A percentile compares a stretch with the other conserved stretches of the same genome.
Conservation (phyloP, 2,888 invertebrate genomes). For the Adela reaumurella region DNA sequence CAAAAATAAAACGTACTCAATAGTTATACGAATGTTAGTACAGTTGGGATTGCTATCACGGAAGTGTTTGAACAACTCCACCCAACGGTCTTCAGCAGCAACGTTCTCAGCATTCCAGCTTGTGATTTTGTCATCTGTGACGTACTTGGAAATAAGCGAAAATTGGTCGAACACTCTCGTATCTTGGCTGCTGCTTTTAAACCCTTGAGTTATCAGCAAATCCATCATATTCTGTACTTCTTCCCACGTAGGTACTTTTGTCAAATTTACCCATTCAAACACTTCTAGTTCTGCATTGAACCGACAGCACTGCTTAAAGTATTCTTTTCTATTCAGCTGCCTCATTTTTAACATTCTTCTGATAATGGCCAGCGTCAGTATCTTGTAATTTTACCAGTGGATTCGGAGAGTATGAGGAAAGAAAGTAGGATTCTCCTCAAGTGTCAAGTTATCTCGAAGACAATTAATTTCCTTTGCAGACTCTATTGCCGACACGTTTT, state of each 20-base stretch:
- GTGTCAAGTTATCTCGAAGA: constrained; percentile 13
- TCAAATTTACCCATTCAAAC: constrained; percentile 11
- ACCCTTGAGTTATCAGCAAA: constrained; percentile 14
- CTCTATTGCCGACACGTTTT: constrained; percentile 15
- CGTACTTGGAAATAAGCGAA: constrained; percentile 16
- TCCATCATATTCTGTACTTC: constrained; percentile 12
- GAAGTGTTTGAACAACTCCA: constrained; percentile 6
- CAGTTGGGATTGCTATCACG: constrained; percentile 8
- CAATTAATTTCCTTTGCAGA: constrained; percentile 15
- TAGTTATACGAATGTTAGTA: constrained; percentile 8
- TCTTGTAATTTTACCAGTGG: too few species aligned
- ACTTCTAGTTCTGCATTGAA: constrained; percentile 6
- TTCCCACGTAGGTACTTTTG: constrained; percentile 16
- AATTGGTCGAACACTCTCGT: constrained; percentile 17
- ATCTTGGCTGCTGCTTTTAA: constrained; percentile 13
- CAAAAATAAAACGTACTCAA: constrained; percentile 11
- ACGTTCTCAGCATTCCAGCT: constrained; percentile 18
- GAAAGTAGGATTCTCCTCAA: constrained; percentile 4
- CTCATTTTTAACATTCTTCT: neutral
- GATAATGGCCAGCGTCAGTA: too few species aligned
- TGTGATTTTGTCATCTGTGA: constrained; percentile 16
- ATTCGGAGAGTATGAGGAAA: too few species aligned
- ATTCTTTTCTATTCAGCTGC: neutral
- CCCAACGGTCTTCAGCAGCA: constrained; percentile 15
- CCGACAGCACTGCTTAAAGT: neutral